Evolutionary conservation across 92 coral and sea anemone species (phyloP).

Genomic region (Phenganax stokvisi): DNA sequence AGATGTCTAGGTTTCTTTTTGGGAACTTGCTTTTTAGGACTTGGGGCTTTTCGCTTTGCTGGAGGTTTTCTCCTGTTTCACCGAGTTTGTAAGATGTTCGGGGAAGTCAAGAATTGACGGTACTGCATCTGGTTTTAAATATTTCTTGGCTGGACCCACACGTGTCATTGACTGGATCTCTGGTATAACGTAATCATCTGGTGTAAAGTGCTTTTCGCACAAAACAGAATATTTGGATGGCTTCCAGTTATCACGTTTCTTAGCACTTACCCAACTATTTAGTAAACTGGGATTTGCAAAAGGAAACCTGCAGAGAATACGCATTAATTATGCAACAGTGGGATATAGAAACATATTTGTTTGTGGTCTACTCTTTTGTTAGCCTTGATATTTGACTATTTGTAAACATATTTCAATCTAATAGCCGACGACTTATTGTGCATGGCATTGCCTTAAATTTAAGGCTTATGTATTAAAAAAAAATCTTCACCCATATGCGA

Average conservation of each 20-base stretch:
- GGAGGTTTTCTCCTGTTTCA: not conserved
- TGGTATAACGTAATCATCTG: no score
- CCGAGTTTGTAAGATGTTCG: not conserved
- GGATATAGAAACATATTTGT: not conserved
- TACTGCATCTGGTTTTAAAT: constrained; percentile 16
- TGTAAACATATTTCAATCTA: no score
- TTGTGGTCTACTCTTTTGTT: no score
- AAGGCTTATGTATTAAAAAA: no score
- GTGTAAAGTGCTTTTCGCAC: no score
- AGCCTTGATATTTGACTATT: no score
- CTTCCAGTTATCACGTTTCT: not conserved
- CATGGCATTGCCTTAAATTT: no score
- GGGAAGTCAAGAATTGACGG: constrained; percentile 3
- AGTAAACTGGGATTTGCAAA: not conserved
- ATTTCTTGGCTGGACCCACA: not conserved
- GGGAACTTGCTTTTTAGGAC: no score
- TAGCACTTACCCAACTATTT: not conserved
- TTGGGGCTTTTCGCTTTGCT: not conserved
- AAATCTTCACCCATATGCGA: not conserved
- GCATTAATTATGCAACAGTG: not conserved
- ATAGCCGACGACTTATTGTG: no score
- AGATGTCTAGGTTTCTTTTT: no score
- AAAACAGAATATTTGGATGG: not conserved
- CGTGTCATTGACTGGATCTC: not conserved
- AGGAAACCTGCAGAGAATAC: not conserved